These are phyloP conservation scores for Drosophila birchii DNA, from an alignment of 2,888 invertebrate genomes.

Conservation along the genomic window DNA sequence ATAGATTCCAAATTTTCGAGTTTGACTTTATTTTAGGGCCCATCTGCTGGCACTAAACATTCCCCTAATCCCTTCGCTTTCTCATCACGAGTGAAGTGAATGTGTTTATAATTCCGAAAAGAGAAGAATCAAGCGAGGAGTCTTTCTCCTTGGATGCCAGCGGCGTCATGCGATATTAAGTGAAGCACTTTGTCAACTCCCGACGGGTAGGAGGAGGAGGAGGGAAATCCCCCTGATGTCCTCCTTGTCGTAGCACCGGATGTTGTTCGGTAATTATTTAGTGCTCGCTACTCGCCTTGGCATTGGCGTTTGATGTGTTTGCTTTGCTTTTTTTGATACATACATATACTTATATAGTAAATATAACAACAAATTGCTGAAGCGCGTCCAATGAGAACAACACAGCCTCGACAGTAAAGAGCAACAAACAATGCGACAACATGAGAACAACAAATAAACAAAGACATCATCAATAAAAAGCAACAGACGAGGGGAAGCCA, in stretches of 20 bases:
- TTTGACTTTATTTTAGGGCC: background rate
- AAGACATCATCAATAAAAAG: constrained; percentile 79
- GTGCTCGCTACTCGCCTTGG: constrained; percentile 55
- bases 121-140: constrained; percentile 59
- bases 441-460: constrained; percentile 70
- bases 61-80: constrained; percentile 35
- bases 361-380: constrained; percentile 74
- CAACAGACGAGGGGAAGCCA: constrained; percentile 46
- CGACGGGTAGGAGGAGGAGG: constrained; percentile 13
- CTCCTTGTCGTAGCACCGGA: constrained; percentile 69
- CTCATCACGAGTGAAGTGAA: constrained; percentile 28
- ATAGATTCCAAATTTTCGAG: background rate
- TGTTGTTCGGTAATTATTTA: constrained; percentile 80
- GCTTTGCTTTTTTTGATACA: constrained; percentile 60
- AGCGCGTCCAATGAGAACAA: constrained; percentile 69
- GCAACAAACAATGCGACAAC: constrained; percentile 75
- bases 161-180: constrained; percentile 82
- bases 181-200: constrained; percentile 82
- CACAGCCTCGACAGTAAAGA: constrained; percentile 40
- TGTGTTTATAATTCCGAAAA: constrained; percentile 43
- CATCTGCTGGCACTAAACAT: constrained; percentile 40
- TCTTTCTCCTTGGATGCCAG: constrained; percentile 60
- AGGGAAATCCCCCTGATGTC: constrained; percentile 57
- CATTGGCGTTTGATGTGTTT: constrained; percentile 77
- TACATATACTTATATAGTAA: constrained; percentile 51